Base-by-base conservation (phyloP, 2,888 invertebrate species). In the Tipula helvola region DNA sequence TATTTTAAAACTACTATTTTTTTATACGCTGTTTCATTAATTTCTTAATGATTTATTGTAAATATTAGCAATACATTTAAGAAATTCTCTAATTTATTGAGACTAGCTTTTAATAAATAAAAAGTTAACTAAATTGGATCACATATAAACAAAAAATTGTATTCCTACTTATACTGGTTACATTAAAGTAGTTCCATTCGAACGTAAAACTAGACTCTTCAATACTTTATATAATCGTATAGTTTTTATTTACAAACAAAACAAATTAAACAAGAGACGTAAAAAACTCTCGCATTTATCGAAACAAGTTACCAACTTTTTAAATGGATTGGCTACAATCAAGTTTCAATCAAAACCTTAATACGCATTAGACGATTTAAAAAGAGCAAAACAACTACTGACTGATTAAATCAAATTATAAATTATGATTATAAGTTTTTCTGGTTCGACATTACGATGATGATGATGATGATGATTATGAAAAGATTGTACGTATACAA, bases 321-420 rank as follows among this genome's bases (percentile, higher is more conserved):
- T 18, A 28, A 18, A 71, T n/a, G 28, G 10, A 71, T 71, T 28
- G 28, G 28, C 28, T 10, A 28, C 71, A 71, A 71, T 71, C 71
- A 71, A 71, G 71, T 71, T 71, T 71, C 71, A 71, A 71, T 71
- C 71, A 28, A 71, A 28, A 71, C 16, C 5, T 52, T 52, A 71
- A 71, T 71, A 71, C 71, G 71, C 71, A 71, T 12, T 71, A 71
- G 28, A 71, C 71, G 71, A 71, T 71, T 71, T 71, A 71, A 71
- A 71, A 71, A 28, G 18, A 71, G 71, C 71, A 71, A 71, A 71
- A 71, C 71, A 71, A 71, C 71, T 71, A 28, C 71, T 71, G 71
- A 71, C 71, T 71, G 71, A 71, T 71, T 71, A 71, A 71, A 71
- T 71, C 71, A 71, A 71, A 71, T 71, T 71, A 71, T 71, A 71